phyloP scores from a whole-genome alignment of 2,113 vertebrate species.

The Mus pahari region DNA sequence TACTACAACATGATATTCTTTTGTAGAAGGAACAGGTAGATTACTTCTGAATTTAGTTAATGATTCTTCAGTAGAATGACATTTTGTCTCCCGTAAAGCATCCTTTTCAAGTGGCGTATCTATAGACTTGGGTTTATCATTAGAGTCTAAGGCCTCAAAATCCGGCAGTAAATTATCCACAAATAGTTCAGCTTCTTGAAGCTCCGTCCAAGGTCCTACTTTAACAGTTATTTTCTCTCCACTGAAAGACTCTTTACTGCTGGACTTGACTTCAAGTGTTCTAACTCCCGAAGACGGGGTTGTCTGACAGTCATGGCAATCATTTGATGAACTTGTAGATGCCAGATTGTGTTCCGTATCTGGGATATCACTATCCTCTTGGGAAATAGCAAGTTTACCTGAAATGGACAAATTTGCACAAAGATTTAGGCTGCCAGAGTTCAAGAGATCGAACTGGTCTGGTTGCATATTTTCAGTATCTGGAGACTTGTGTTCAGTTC shows the following conservation, averaged over 20 bases:
- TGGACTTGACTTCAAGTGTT: slow-evolving; percentile 88
- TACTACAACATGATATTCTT: slow-evolving; percentile 85
- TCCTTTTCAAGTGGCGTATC: slow-evolving; percentile 85
- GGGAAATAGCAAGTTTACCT: slow-evolving; percentile 87
- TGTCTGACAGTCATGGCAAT: slow-evolving; percentile 80
- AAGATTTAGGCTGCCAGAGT: slow-evolving; percentile 86
- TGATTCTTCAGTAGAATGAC: slow-evolving; percentile 73
- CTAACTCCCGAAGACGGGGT: slow-evolving; percentile 80
- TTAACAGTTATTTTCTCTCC: slow-evolving; percentile 91
- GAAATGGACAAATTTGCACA: slow-evolving; percentile 85
- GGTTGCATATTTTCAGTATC: slow-evolving; percentile 83
- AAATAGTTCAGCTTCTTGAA: slow-evolving; percentile 67
- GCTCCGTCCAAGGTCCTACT: slow-evolving; percentile 85
- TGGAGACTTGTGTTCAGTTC: slow-evolving; percentile 85
- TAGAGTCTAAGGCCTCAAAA: slow-evolving; percentile 80
- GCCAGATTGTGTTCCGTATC: slow-evolving; percentile 80
- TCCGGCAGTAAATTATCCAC: slow-evolving; percentile 78
- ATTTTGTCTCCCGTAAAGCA: slow-evolving; percentile 78
- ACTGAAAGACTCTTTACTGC: slow-evolving; percentile 86
- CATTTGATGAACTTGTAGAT: slow-evolving; percentile 81
- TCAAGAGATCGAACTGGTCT: slow-evolving; percentile 81
- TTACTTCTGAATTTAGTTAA: slow-evolving; percentile 82
- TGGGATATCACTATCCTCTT: slow-evolving; percentile 88
- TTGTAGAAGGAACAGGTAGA: slow-evolving; percentile 75
- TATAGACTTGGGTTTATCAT: slow-evolving; percentile 78